phyloP scores from a whole-genome alignment of 2,113 vertebrate genomes.

The Numida meleagris region DNA sequence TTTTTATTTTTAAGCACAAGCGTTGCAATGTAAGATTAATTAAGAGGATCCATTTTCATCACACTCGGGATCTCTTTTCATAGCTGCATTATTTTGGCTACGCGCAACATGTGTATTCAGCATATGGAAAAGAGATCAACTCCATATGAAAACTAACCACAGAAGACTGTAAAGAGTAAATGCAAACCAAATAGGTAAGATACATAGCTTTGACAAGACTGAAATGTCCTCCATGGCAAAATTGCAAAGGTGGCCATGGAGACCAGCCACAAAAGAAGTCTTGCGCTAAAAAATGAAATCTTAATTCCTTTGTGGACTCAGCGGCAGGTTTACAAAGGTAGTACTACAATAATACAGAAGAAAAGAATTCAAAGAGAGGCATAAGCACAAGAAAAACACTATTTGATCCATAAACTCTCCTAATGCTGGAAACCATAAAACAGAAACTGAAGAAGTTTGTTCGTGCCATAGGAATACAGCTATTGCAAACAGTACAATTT shows the following conservation, averaged over 20 bases:
- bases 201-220: neutral
- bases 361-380: neutral
- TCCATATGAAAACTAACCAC: neutral
- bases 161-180: neutral
- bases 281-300: neutral
- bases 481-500: neutral
- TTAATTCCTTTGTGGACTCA: neutral
- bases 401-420: neutral
- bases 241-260: neutral
- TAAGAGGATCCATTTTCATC: conserved; percentile 8
- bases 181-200: rapidly evolving
- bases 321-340: neutral
- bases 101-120: neutral
- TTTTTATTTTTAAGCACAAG: neutral
- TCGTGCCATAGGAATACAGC: neutral
- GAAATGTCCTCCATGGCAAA: neutral
- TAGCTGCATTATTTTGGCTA: neutral
- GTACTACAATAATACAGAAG: neutral
- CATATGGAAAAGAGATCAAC: neutral
- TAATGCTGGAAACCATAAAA: neutral
- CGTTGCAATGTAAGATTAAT: neutral
- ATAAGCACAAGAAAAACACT: neutral
- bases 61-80: neutral
- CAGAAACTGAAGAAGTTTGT: neutral
- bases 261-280: neutral